Conservation (phyloP, 2,888 invertebrate species). For the Clitarchus hookeri region DNA sequence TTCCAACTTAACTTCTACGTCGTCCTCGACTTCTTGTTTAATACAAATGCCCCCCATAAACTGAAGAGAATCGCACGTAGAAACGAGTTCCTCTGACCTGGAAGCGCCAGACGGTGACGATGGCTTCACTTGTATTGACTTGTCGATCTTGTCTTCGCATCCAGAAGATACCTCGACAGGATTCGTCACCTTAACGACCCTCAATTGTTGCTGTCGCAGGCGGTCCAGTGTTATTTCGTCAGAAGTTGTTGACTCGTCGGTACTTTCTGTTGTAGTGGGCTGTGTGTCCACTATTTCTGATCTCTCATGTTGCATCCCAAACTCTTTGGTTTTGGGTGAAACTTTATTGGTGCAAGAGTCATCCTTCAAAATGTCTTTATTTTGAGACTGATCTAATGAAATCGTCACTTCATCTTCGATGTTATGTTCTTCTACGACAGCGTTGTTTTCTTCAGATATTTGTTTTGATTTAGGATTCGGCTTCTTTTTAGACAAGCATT, state of each 20-base stretch:
- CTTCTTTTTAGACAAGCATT: conserved; percentile 41
- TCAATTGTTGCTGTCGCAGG: conserved; percentile 44
- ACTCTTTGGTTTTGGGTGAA: not conserved
- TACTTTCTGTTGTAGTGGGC: not conserved
- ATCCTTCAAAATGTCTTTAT: conserved; percentile 5
- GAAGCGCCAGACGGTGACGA: not conserved
- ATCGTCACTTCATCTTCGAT: conserved; percentile 37
- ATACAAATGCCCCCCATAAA: not conserved
- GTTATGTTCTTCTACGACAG: not conserved
- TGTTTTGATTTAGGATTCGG: conserved; percentile 37
- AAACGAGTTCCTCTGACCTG: not conserved
- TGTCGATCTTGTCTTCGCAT: not conserved
- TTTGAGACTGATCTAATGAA: not conserved
- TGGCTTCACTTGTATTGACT: conserved; percentile 1
- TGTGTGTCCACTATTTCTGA: not conserved
- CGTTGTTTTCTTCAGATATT: not conserved
- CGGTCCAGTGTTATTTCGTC: conserved; percentile 47
- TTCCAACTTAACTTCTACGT: conserved; percentile 47
- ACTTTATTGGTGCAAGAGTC: not conserved
- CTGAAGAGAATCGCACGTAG: not conserved
- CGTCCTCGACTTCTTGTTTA: conserved; percentile 26
- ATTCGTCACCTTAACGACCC: conserved; percentile 19
- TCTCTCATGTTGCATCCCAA: not conserved
- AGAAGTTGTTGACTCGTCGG: conserved; percentile 43
- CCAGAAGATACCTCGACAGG: not conserved